Percentiles rank a stretch among this genome's conserved stretches.
Conservation (phyloP, 2,888 invertebrate species). For the Schizaphis graminum region DNA sequence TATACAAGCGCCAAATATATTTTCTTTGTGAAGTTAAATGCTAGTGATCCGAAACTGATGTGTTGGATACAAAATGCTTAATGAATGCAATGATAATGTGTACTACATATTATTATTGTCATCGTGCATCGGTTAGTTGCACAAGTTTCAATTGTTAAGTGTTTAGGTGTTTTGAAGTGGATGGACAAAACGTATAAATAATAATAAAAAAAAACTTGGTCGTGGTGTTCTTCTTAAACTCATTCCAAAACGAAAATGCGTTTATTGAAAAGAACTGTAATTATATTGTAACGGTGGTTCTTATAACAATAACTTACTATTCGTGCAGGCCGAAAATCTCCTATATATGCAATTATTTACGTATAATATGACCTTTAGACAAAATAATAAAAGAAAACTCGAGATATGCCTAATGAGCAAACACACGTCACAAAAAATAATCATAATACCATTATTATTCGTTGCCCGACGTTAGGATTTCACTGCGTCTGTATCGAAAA, state of each 20-base stretch:
- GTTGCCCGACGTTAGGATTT: conserved; percentile 27
- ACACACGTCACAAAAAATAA: conserved; percentile 39
- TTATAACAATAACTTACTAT: not conserved
- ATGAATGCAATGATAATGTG: not conserved
- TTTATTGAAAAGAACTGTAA: conserved; percentile 24
- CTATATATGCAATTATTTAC: not conserved
- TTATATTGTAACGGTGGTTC: not conserved
- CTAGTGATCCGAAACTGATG: not conserved
- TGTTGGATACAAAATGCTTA: not conserved
- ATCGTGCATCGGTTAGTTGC: not conserved
- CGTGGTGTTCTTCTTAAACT: not conserved
- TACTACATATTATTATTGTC: not conserved
- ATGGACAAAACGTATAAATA: not conserved
- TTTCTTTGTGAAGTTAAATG: not conserved
- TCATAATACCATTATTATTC: conserved; percentile 34
- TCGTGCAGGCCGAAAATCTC: conserved; percentile 5
- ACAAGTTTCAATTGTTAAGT: not conserved
- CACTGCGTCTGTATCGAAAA: not conserved
- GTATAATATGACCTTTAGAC: conserved; percentile 18
- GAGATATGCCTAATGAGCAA: not conserved
- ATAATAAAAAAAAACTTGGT: not conserved
- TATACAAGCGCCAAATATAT: not conserved
- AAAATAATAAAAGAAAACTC: conserved; percentile 36
- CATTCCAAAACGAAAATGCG: not conserved
- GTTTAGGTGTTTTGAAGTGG: not conserved